phyloP scores from a whole-genome alignment of 2,113 vertebrate genomes.

The Thymallus thymallus region DNA sequence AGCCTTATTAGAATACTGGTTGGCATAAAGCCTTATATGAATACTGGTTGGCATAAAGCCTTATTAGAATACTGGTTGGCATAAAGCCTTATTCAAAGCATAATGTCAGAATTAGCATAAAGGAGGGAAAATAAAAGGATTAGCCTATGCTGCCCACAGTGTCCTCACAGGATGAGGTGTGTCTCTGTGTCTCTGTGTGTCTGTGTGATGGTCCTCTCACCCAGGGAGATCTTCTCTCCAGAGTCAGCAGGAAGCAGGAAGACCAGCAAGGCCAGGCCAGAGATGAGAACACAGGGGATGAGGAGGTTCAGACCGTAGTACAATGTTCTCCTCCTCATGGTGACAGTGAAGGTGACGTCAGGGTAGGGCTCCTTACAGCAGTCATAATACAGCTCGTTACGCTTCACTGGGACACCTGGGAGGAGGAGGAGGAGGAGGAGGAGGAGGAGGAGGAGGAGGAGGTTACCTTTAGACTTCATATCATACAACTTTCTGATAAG shows the following conservation, averaged over 20 bases:
- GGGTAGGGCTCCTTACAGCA: slow-evolving; percentile 91
- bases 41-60: no score
- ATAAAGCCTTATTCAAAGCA: slow-evolving; percentile 29
- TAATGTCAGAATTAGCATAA: slow-evolving; percentile 56
- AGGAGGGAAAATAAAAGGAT: slow-evolving; percentile 10
- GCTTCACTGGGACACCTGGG: slow-evolving; percentile 83
- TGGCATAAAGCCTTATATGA: no score
- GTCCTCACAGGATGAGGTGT: background rate
- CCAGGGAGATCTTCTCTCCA: slow-evolving; percentile 86
- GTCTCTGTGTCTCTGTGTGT: slow-evolving; percentile 13
- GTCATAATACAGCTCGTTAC: slow-evolving; percentile 87
- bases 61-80: slow-evolving; percentile 12
- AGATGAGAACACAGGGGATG: slow-evolving; percentile 88
- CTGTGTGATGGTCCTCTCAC: slow-evolving; percentile 43
- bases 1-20: no score
- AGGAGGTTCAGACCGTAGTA: slow-evolving; percentile 90
- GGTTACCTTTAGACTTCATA: no score
- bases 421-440: background rate
- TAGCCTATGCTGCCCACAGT: background rate
- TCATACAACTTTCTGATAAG: background rate
- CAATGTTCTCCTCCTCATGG: slow-evolving; percentile 84
- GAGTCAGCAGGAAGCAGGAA: slow-evolving; percentile 90
- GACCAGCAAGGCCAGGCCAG: slow-evolving; percentile 84
- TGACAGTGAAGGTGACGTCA: slow-evolving; percentile 88
- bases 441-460: background rate